phyloP scores from a whole-genome alignment of 2,888 invertebrate species.

The Drosophila subsilvestris region DNA sequence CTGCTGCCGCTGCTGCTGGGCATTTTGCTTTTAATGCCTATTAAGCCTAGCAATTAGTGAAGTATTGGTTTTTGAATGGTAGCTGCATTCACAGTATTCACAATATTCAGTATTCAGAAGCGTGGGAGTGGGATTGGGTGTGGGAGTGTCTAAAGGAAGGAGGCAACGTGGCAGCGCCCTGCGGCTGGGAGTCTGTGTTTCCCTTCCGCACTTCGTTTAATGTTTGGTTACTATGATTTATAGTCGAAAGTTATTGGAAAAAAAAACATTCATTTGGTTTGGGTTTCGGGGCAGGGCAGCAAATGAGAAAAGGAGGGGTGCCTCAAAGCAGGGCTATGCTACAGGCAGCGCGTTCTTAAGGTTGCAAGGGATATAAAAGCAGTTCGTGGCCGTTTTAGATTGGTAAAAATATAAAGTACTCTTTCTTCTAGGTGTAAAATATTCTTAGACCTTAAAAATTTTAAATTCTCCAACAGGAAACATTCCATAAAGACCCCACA shows the following conservation, averaged over 20 bases:
- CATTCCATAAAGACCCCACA: neutral
- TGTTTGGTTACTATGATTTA: conserved; percentile 58
- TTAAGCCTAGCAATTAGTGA: conserved; percentile 75
- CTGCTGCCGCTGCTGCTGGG: conserved; percentile 51
- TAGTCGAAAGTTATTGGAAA: conserved; percentile 51
- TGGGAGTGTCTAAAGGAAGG: conserved; percentile 12
- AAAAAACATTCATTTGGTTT: neutral
- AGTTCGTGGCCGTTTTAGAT: no score
- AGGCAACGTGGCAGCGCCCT: neutral
- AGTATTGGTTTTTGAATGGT: conserved; percentile 72
- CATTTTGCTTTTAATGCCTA: conserved; percentile 78
- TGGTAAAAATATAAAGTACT: no score
- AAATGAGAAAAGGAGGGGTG: neutral
- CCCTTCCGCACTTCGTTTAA: neutral
- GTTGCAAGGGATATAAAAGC: no score
- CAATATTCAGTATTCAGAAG: neutral
- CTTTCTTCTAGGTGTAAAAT: no score
- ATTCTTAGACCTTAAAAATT: no score
- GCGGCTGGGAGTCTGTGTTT: conserved; percentile 10
- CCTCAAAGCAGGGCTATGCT: neutral
- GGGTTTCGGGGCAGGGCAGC: neutral
- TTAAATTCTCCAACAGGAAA: neutral
- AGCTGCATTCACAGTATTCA: conserved; percentile 26
- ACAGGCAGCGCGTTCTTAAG: neutral
- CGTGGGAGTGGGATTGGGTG: conserved; percentile 6